A percentile compares a stretch with the other conserved stretches of the same genome.
Conservation (phyloP, 30 jellyfish, hydroid and myxozoan genomes). For the Mastigias papua region DNA sequence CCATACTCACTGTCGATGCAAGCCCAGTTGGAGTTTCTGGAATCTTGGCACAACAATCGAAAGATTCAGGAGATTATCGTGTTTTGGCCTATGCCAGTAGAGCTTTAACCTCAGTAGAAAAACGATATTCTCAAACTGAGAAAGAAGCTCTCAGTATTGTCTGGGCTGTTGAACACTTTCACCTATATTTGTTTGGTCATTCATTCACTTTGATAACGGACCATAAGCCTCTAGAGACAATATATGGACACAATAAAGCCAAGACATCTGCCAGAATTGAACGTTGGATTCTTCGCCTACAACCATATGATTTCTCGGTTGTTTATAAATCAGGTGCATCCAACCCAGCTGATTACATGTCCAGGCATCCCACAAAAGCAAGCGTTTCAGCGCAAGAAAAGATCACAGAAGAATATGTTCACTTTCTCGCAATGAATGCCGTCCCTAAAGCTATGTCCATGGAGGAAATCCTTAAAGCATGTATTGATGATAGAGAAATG, state of each 20-base stretch:
- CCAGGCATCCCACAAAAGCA: constrained; percentile 32
- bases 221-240: constrained; percentile 51
- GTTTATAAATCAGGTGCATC: constrained; percentile 26
- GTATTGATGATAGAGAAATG: not conserved
- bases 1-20: constrained; percentile 27
- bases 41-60: constrained; percentile 29
- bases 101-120: constrained; percentile 19
- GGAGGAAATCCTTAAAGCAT: not conserved
- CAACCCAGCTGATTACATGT: constrained; percentile 47
- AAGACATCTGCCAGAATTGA: constrained; percentile 60
- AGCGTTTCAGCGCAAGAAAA: not conserved
- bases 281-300: constrained; percentile 39
- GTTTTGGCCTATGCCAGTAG: constrained; percentile 44
- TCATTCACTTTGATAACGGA: constrained; percentile 34
- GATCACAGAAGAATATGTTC: not conserved
- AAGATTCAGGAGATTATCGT: not conserved
- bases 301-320: constrained; percentile 26
- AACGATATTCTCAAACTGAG: constrained; percentile 53
- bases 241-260: constrained; percentile 3
- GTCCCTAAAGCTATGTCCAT: constrained; percentile 22
- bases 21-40: constrained; percentile 48
- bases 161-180: constrained; percentile 44
- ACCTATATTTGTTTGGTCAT: constrained; percentile 24
- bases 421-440: constrained; percentile 2
- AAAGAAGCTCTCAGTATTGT: constrained; percentile 38